These are phyloP conservation scores for Talpa occidentalis DNA, from an alignment of 2,113 vertebrate species.

Conservation along the genomic window DNA sequence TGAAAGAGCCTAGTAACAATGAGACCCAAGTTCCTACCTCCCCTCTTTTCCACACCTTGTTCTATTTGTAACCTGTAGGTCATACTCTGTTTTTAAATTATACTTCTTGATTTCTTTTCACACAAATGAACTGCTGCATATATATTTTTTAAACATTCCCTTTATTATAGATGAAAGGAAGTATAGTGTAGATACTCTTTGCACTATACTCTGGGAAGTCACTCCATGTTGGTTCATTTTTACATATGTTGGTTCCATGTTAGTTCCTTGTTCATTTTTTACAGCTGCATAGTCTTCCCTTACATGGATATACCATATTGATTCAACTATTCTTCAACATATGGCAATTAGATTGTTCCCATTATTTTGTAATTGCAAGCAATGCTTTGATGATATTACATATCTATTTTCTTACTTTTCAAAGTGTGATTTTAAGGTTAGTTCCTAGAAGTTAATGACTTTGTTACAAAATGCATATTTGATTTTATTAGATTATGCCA, in stretches of 20 bases:
- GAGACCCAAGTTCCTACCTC: neutral
- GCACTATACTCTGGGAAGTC: neutral
- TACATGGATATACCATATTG: neutral
- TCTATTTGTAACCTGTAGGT: neutral
- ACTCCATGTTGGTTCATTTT: neutral
- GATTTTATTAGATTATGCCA: neutral
- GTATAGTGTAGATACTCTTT: neutral
- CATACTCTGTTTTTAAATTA: neutral
- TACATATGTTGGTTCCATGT: too few species aligned
- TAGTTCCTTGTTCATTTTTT: neutral
- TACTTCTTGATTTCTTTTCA: neutral
- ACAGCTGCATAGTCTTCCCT: neutral
- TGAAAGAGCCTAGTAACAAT: neutral
- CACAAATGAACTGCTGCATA: neutral
- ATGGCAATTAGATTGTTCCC: neutral
- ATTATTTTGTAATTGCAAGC: neutral
- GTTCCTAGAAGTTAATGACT: neutral
- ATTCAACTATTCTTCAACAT: neutral
- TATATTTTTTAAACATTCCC: neutral
- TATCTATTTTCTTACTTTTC: slow-evolving; percentile 1
- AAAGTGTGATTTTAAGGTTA: slow-evolving; percentile 1
- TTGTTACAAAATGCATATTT: neutral
- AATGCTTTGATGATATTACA: neutral
- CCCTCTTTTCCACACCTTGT: neutral
- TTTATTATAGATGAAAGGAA: slow-evolving; percentile 21